These are phyloP conservation scores for Diaprepes abbreviatus DNA, from an alignment of 2,888 invertebrate genomes.

Conservation along the genomic window DNA sequence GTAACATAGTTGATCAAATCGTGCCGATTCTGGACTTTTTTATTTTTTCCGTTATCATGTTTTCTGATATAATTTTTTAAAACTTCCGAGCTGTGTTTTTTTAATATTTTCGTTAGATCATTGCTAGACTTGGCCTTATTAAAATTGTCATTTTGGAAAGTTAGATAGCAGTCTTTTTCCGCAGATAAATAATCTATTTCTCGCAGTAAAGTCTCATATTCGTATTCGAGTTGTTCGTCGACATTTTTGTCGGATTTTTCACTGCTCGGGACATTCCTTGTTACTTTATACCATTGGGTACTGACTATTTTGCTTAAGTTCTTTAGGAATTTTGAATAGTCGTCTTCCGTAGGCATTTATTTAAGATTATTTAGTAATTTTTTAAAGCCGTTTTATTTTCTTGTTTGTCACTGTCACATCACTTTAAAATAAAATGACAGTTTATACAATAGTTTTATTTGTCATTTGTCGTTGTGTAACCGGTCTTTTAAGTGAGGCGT, in stretches of 20 bases:
- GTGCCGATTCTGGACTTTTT: neutral
- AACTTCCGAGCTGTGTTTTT: slow-evolving; percentile 38
- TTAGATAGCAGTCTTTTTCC: slow-evolving; percentile 34
- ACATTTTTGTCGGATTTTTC: slow-evolving; percentile 13
- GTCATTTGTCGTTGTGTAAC: no score
- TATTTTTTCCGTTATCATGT: slow-evolving; percentile 18
- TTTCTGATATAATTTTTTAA: slow-evolving; percentile 29
- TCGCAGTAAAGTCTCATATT: slow-evolving; percentile 35
- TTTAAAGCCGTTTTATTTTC: neutral
- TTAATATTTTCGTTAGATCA: slow-evolving; percentile 33
- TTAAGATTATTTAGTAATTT: neutral
- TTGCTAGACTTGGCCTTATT: slow-evolving; percentile 20
- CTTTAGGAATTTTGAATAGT: slow-evolving; percentile 29
- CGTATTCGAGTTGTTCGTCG: slow-evolving; percentile 38
- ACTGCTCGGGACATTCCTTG: neutral
- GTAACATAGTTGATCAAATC: slow-evolving; percentile 45
- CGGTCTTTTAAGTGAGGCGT: no score
- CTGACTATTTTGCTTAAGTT: slow-evolving; percentile 30
- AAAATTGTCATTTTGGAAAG: slow-evolving; percentile 41
- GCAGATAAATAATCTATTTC: slow-evolving; percentile 42
- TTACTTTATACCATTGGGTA: slow-evolving; percentile 37
- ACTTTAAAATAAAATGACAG: no score
- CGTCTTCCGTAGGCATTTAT: slow-evolving; percentile 26
- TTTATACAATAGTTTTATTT: no score
- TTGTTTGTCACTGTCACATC: neutral